Evolutionary conservation across 2,888 invertebrate species (phyloP).

Genomic region (Uloborus plumipes): DNA sequence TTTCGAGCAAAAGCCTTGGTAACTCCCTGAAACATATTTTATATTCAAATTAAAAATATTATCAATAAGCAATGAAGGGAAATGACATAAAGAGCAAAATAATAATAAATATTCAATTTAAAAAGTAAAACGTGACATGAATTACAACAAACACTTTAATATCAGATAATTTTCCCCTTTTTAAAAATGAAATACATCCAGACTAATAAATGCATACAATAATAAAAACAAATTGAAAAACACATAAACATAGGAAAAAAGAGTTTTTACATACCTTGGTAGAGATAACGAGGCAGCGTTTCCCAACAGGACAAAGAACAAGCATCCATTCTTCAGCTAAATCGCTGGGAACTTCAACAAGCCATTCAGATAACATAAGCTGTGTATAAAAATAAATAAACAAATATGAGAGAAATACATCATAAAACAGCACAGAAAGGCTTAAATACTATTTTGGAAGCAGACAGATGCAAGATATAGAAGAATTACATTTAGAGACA

Average conservation of each 20-base stretch:
- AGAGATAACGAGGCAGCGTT: constrained; percentile 85
- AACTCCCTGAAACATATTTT: constrained; percentile 75
- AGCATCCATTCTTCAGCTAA: constrained; percentile 73
- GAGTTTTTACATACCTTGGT: constrained; percentile 73
- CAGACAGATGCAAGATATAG: too few species aligned
- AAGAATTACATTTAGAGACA: too few species aligned
- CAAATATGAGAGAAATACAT: background rate
- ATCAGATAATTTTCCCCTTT: too few species aligned
- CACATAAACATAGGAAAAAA: background rate
- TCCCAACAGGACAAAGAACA: constrained; percentile 85
- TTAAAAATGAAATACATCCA: too few species aligned
- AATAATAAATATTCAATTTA: too few species aligned
- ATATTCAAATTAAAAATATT: background rate
- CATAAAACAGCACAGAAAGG: too few species aligned
- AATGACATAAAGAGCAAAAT: too few species aligned
- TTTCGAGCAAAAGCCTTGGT: constrained; percentile 81
- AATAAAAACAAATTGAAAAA: background rate
- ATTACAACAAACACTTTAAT: too few species aligned
- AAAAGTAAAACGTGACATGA: too few species aligned
- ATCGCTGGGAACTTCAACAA: constrained; percentile 83
- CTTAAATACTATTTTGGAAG: too few species aligned
- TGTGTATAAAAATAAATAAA: constrained; percentile 68
- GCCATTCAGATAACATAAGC: constrained; percentile 94
- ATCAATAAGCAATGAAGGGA: background rate
- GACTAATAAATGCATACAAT: too few species aligned